phyloP scores from a whole-genome alignment of 2,888 invertebrate species.

The Heliothis peltigera region DNA sequence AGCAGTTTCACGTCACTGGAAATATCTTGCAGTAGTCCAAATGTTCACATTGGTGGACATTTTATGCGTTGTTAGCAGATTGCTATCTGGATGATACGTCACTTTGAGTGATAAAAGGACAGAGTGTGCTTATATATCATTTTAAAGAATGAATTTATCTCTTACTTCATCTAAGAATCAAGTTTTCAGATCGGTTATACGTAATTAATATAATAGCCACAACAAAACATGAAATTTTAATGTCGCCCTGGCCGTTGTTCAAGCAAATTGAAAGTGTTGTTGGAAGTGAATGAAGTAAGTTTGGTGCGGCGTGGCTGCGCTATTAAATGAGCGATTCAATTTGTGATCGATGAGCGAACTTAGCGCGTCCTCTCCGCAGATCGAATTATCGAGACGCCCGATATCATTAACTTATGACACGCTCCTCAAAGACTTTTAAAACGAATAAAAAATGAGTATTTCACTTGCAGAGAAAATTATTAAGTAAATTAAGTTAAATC shows the following conservation, averaged over 20 bases:
- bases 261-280: not conserved
- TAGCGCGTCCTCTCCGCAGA: conserved; percentile 32
- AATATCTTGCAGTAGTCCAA: conserved; percentile 20
- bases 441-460: conserved; percentile 11
- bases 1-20: conserved; percentile 5
- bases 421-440: conserved; percentile 3
- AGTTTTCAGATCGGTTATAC: too few relatives aligned
- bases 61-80: not conserved
- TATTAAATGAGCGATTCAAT: conserved; percentile 52
- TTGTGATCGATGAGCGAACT: conserved; percentile 56
- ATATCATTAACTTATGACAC: conserved; percentile 50
- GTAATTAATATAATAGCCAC: not conserved
- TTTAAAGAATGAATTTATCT: not conserved
- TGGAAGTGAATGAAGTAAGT: not conserved
- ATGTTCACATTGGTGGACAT: not conserved
- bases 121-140: too few relatives aligned
- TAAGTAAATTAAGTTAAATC: conserved; percentile 6
- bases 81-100: not conserved
- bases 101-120: too few relatives aligned
- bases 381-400: conserved; percentile 46
- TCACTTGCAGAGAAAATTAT: not conserved
- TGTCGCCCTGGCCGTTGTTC: not conserved
- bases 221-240: not conserved
- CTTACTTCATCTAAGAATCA: not conserved
- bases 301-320: conserved; percentile 17